Base-by-base conservation (phyloP, 2,888 invertebrate genomes). In the Cabera pusaria region DNA sequence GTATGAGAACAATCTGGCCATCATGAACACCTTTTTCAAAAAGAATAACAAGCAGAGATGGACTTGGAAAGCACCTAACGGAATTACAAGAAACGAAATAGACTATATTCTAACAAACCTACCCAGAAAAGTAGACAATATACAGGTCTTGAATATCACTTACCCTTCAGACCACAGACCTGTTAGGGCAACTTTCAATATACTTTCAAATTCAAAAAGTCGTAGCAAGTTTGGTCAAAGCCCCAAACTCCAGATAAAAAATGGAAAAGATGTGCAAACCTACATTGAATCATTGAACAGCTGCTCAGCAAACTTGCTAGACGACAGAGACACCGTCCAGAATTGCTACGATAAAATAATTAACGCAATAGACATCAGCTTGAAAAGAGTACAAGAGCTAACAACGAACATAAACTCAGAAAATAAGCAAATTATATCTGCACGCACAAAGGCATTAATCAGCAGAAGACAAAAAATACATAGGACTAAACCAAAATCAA, bases 381-480 rank as follows among this genome's bases (percentile, higher is more conserved):
- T 28, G 28, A 36, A 22, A 7, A 8, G 6, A 37, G 12, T 12
- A 6, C 28, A 19, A 10, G 19, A 28, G 12, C 1, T 19, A 10
- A 4, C 6, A 28, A 8, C 8, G n/a, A 19, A 6, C 7, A 17
- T 20, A 19, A 28, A 8, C 6, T 5, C 7, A 10, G 11, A 6
- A 12, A 38, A 22, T 20, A 31, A 33, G 5, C 37, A 40, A 18
- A 8, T 28, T 14, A 0, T 49, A 32, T 40, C 42, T 27, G 34
- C 33, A 25, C 29, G 34, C 6, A 50, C 46, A 19, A 12, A 12
- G 23, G 25, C 20, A 2, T 10, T 48, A 12, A 19, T 48, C n/a
- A 1, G 17, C 7, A 41, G 45, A 39, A 45, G 51, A 28, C 27
- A 44, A 20, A 31, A 46, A 17, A 3, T 48, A 25, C 47, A 51